Conservation (phyloP, 2,113 vertebrate species). For the Boleophthalmus pectinirostris region DNA sequence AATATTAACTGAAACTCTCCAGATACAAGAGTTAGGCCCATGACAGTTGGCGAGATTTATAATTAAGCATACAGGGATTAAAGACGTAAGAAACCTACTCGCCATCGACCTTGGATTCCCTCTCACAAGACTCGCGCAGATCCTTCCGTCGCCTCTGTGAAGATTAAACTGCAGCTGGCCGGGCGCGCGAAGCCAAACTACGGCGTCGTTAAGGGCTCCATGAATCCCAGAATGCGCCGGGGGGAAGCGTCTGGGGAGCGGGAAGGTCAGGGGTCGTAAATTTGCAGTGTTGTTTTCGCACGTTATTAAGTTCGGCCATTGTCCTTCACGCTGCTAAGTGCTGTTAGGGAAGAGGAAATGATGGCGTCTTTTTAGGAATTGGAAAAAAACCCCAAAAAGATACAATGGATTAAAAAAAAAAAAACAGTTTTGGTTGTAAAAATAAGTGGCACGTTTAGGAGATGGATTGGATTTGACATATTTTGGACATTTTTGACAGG, state of each 20-base stretch:
- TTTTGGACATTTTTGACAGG: slow-evolving; percentile 8
- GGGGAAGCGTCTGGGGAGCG: slow-evolving; percentile 31
- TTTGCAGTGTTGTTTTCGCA: slow-evolving; percentile 63
- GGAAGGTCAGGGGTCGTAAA: slow-evolving; percentile 69
- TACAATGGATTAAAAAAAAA: neutral
- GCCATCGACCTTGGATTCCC: slow-evolving; percentile 8
- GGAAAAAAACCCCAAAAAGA: neutral
- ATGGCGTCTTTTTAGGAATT: slow-evolving; percentile 1
- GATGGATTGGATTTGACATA: neutral
- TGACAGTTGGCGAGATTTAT: slow-evolving; percentile 74
- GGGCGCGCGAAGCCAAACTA: slow-evolving; percentile 58
- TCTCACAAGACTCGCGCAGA: neutral
- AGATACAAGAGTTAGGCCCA: slow-evolving; percentile 41
- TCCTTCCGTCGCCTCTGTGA: slow-evolving; percentile 29
- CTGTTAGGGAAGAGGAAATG: slow-evolving; percentile 11
- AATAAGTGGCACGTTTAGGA: neutral
- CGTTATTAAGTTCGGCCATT: slow-evolving; percentile 51
- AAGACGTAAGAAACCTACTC: slow-evolving; percentile 48
- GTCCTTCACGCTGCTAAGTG: slow-evolving; percentile 54
- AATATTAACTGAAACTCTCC: slow-evolving; percentile 65
- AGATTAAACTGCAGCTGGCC: slow-evolving; percentile 69
- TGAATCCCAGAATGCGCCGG: slow-evolving; percentile 41
- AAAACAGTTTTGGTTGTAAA: slow-evolving; percentile 38
- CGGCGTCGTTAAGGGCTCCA: slow-evolving; percentile 64
- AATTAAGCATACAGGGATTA: slow-evolving; percentile 73